phyloP scores from a whole-genome alignment of 2,888 invertebrate species.

The Gandaritis pyraliata region DNA sequence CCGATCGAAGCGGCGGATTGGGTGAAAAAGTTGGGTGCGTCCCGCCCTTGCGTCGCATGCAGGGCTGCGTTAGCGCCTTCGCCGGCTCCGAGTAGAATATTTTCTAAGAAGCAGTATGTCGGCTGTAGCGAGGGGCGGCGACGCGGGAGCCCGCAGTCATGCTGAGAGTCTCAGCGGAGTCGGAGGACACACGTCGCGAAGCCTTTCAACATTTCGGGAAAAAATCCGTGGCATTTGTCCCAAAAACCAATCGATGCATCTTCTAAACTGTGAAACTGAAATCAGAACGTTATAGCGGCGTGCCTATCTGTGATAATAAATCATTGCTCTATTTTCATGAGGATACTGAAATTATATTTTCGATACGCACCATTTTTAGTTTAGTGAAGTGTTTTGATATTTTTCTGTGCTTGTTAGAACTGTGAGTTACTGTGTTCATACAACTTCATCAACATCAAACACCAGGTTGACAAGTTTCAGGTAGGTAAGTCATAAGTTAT shows the following conservation, averaged over 20 bases:
- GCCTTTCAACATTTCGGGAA: conserved; percentile 70
- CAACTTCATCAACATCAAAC: conserved; percentile 25
- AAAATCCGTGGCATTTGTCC: conserved; percentile 75
- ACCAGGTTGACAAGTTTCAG: not conserved
- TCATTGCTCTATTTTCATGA: conserved; percentile 64
- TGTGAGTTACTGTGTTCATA: conserved; percentile 37
- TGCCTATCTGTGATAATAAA: conserved; percentile 74
- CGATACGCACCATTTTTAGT: conserved; percentile 55
- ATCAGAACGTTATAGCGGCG: conserved; percentile 70
- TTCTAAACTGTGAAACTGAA: conserved; percentile 55
- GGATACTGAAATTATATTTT: conserved; percentile 71
- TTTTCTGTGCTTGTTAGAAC: conserved; percentile 54
- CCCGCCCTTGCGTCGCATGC: conserved; percentile 69
- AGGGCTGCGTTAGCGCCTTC: conserved; percentile 78
- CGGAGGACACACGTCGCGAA: conserved; percentile 81
- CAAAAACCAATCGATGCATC: conserved; percentile 60
- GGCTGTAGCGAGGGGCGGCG: conserved; percentile 78
- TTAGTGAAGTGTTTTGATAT: conserved; percentile 74
- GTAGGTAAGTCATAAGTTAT: conserved; percentile 9
- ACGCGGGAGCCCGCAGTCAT: conserved; percentile 83
- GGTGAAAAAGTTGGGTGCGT: conserved; percentile 72
- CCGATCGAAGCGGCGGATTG: conserved; percentile 62
- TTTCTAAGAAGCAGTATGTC: conserved; percentile 81
- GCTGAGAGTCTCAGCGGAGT: conserved; percentile 81
- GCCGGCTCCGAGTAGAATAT: conserved; percentile 65